Percentiles rank a stretch among this genome's conserved stretches.
phyloP scores from a whole-genome alignment of 2,113 vertebrate genomes.

The Leptobrachium leishanense region DNA sequence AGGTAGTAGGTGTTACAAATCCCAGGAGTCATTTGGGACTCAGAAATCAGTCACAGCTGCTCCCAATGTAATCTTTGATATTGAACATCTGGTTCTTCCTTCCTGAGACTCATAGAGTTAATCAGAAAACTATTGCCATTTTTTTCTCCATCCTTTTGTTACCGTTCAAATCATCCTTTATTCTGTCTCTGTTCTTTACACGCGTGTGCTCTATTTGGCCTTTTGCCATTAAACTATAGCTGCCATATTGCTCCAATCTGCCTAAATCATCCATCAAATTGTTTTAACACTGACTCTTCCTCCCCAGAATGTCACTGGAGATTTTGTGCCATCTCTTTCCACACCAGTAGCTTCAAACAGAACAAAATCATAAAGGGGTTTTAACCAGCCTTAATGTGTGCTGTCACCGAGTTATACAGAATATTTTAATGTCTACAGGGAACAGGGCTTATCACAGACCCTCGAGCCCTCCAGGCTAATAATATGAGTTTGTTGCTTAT shows the following conservation, averaged over 20 bases:
- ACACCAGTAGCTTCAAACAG: conserved; percentile 7
- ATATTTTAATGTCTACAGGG: conserved; percentile 27
- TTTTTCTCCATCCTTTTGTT: no score
- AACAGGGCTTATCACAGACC: conserved; percentile 27
- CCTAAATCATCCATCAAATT: conserved; percentile 19
- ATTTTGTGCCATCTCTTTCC: not conserved
- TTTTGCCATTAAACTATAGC: not conserved
- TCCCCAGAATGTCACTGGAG: conserved; percentile 25
- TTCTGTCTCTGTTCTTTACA: no score
- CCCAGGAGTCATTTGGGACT: no score
- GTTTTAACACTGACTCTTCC: not conserved
- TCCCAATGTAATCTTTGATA: no score
- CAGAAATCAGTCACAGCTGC: no score
- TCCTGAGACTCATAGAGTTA: no score
- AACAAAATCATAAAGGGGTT: conserved; percentile 20
- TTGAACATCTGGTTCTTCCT: no score
- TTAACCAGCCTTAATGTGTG: conserved; percentile 18
- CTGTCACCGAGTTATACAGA: conserved; percentile 32
- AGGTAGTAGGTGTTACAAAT: no score
- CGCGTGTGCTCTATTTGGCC: not conserved
- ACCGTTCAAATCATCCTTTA: no score
- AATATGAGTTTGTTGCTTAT: conserved; percentile 32
- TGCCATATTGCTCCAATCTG: not conserved
- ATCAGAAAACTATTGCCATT: no score
- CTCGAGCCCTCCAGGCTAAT: conserved; percentile 22